phyloP scores from a whole-genome alignment of 2,797 vertebrate species.

The Crocodylus rhombifer region DNA sequence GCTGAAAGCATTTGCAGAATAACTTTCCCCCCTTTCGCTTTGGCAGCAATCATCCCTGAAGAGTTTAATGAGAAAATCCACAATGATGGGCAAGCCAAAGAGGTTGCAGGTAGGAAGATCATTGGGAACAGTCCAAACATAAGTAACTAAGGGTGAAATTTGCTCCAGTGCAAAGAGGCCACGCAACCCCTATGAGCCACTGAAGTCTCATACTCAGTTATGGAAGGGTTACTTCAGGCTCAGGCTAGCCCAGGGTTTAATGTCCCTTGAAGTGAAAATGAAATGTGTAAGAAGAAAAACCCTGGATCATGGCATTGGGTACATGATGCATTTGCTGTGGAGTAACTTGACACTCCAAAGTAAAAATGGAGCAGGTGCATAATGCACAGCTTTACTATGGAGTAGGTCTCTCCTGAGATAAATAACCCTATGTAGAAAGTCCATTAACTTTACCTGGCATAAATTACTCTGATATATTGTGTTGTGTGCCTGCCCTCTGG shows the following conservation, averaged over 20 bases:
- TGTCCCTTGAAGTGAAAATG: not conserved
- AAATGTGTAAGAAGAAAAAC: not conserved
- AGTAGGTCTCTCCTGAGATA: too few relatives aligned
- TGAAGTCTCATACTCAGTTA: not conserved
- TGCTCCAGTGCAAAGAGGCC: not conserved
- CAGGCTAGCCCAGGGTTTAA: not conserved
- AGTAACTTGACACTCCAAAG: too few relatives aligned
- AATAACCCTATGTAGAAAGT: too few relatives aligned
- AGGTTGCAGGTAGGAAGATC: not conserved
- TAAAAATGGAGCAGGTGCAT: too few relatives aligned
- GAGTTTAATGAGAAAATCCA: too few relatives aligned
- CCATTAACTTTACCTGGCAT: too few relatives aligned
- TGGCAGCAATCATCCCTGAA: fast-evolving
- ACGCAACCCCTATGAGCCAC: not conserved
- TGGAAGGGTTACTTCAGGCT: not conserved
- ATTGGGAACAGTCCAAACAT: not conserved
- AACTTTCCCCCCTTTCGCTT: fast-evolving
- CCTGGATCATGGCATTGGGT: not conserved
- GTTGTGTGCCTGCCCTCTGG: too few relatives aligned
- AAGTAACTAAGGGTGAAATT: not conserved
- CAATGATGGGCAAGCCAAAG: not conserved
- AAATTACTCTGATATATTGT: too few relatives aligned
- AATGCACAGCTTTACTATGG: too few relatives aligned
- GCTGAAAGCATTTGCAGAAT: not conserved
- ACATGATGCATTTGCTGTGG: too few relatives aligned